Evolutionary conservation across 2,797 vertebrate species (phyloP), one percentile per base, ranked within the genome.

Genomic region (Melanotaenia nigrans): DNA sequence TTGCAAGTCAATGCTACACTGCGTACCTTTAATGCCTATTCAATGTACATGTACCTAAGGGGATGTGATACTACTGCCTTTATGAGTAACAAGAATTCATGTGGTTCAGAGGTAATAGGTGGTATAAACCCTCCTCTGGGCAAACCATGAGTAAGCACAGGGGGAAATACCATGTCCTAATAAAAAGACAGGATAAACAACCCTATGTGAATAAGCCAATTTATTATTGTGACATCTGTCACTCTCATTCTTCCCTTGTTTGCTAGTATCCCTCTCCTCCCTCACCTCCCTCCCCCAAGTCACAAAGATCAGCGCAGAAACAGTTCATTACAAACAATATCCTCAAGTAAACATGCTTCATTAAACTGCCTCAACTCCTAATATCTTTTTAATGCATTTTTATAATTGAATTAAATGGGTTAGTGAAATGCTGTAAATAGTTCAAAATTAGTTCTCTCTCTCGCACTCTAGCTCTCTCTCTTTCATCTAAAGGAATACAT

Each of bases 321-420:
- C 91, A 92, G 85, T 93, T 93, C 94, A 94, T 94, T 94, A 94
- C 90, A 94, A 95, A 95, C 92, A 94, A 94, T 93, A 95, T 94
- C 93, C 92, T 85, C 90, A 89, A 94, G 94, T 94, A 93, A 94
- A 93, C 93, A 95, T 92, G 94, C 92, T 93, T 95, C 94, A 95
- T 95, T 95, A 95, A 93, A 94, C 94, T 90, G 92, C 92, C 78
- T 93, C 93, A 90, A 82, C 70, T 85, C 86, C 88, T 95, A 95
- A 95, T 95, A 95, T 95, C 93, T 95, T 95, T 95, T 95, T 95
- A 95, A 95, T 95, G 94, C 90, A 94, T 95, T 94, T 94, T 94
- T 94, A 91, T 94, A 95, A 95, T 95, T 95, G 90, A 95, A 95
- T 95, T 93, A 95, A 94, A 95, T 95, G 93, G 91, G 92, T 93